Evolutionary conservation across 2,888 invertebrate genomes (phyloP), one percentile per base, ranked within the genome.

Genomic region (Chymomyza procnemis): DNA sequence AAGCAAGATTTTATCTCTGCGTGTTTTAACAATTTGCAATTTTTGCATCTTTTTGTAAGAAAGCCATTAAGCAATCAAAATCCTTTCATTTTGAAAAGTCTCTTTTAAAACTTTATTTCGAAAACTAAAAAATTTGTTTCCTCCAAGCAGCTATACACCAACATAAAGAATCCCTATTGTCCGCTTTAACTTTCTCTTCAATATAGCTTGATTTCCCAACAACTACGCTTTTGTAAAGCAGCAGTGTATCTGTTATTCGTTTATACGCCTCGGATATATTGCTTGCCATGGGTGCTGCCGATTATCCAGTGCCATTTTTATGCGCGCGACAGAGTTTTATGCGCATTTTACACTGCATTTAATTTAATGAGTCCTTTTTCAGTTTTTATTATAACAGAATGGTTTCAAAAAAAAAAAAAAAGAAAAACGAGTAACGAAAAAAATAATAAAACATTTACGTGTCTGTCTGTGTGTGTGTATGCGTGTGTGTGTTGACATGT

Each of bases 291-390:
- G 12, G 34, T 41, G 34, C 12, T 41, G 3, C 55, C 54, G 54
- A 19, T 61, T 62, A 60, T 48, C 60, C 62, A 46, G 12, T 18
- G 50, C 48, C 57, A 50, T 55, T 67, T 67, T 66, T 67, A 62
- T 50, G 59, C 63, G 34, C 74, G 69, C 68, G 74, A 69, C 70
- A 73, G 73, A 74, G 61, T 80, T 87, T 88, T 88, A 88, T 83
- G 85, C 79, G 80, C 78, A 81, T 88, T 87, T 88, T 88, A 85
- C 86, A 84, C 83, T 85, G 88, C 86, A 85, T 87, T 88, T 88
- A 88, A 85, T 88, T 87, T 88, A 88, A 88, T 86, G 87, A 87
- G 82, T 79, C 75, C 76, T 81, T 80, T 58, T 74, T 78, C 76
- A 74, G 74, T 78, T 83, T 56, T 79, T 80, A 83, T 79, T 78